Conservation (phyloP, 2,113 vertebrate species). For the Ibidorhyncha struthersii region DNA sequence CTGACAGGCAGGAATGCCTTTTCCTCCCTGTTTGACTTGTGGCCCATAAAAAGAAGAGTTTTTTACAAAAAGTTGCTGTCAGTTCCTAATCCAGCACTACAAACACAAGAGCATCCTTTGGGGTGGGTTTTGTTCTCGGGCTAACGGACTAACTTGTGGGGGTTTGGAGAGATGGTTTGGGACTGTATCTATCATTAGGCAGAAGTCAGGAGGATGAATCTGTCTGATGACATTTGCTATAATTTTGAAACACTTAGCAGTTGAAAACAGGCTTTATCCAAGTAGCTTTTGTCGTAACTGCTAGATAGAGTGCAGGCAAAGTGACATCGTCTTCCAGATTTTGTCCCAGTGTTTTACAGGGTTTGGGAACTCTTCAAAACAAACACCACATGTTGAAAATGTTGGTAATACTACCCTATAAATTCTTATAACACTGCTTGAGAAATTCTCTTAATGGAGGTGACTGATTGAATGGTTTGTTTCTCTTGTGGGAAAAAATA, state of each 20-base stretch:
- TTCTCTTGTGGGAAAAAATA: background rate
- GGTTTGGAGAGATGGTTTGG: background rate
- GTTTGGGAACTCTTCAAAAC: background rate
- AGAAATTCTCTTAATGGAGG: background rate
- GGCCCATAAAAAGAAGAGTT: background rate
- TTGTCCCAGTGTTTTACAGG: background rate
- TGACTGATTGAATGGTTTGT: background rate
- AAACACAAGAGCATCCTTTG: background rate
- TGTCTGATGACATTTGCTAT: background rate
- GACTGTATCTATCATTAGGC: background rate
- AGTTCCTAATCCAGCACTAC: background rate
- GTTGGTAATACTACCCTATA: background rate
- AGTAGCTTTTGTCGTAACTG: background rate
- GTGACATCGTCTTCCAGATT: fast-evolving
- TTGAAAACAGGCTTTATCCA: background rate
- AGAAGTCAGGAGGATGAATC: background rate
- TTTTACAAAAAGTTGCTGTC: background rate
- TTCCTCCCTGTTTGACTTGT: background rate
- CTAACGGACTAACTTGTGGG: background rate
- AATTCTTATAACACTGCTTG: background rate
- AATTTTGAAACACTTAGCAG: background rate
- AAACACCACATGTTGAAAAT: background rate
- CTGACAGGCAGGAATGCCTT: background rate
- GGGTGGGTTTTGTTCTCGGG: background rate
- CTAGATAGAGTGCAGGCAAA: background rate